A percentile compares a stretch with the other conserved stretches of the same genome.
Conservation (phyloP, 2,797 vertebrate species). For the Pangasius sanitwongsei region DNA sequence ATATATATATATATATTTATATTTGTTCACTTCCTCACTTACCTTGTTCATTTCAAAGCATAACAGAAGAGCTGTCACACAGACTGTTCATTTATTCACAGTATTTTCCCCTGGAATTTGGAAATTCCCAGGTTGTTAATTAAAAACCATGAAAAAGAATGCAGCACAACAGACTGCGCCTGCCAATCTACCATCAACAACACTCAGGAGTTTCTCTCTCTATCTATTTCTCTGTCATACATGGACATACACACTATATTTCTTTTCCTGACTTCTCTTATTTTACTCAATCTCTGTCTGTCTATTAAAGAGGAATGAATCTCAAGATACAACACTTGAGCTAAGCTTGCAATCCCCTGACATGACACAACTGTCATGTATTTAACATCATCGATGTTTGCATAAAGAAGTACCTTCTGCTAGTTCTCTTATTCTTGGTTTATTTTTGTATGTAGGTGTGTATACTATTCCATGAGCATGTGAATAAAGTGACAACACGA, state of each 20-base stretch:
- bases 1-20: no score
- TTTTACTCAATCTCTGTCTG: conserved; percentile 6
- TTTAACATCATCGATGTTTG: background rate
- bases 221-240: conserved; percentile 2
- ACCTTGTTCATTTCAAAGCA: conserved; percentile 37
- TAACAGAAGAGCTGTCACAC: conserved; percentile 54
- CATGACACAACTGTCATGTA: background rate
- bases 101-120: conserved; percentile 54
- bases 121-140: conserved; percentile 62
- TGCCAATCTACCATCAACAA: conserved; percentile 50
- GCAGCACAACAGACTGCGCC: conserved; percentile 52
- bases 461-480: background rate
- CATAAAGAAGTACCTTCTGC: background rate
- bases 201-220: conserved; percentile 40
- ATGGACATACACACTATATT: conserved; percentile 1
- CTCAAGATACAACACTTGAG: background rate
- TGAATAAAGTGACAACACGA: background rate
- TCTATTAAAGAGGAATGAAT: conserved; percentile 3
- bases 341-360: background rate
- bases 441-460: background rate
- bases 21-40: conserved; percentile 17
- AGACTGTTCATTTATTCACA: conserved; percentile 56
- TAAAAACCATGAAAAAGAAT: conserved; percentile 60
- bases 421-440: background rate
- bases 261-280: background rate